These are phyloP conservation scores for Agrochola lota DNA, from an alignment of 2,888 invertebrate species.

Conservation along the genomic window DNA sequence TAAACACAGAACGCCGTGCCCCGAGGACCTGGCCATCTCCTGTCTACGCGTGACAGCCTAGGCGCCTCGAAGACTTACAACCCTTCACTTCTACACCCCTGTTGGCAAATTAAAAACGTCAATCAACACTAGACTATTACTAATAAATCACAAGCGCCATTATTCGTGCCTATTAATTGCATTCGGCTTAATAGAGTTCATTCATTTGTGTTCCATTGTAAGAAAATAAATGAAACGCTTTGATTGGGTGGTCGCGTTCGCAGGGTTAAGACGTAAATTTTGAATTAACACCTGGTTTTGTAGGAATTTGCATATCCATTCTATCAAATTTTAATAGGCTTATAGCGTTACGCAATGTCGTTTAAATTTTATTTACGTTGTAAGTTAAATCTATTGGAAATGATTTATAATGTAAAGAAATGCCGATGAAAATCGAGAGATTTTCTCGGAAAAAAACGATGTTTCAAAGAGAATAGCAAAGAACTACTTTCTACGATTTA, in stretches of 20 bases:
- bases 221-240: constrained; percentile 80
- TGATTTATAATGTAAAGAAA: constrained; percentile 16
- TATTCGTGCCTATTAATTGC: constrained; percentile 87
- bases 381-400: constrained; percentile 32
- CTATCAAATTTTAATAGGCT: constrained; percentile 58
- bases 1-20: constrained; percentile 65
- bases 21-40: constrained; percentile 71
- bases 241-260: constrained; percentile 73
- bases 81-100: constrained; percentile 69
- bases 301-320: constrained; percentile 62
- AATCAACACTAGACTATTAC: constrained; percentile 85
- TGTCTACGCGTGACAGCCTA: constrained; percentile 74
- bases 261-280: constrained; percentile 68
- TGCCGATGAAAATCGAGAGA: background rate
- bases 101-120: constrained; percentile 86
- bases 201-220: constrained; percentile 83
- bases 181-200: constrained; percentile 84
- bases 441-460: background rate
- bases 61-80: constrained; percentile 71
- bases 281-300: constrained; percentile 64
- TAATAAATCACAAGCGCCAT: constrained; percentile 85
- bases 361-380: constrained; percentile 48
- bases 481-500: background rate
- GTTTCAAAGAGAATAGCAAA: background rate
- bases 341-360: constrained; percentile 42